Evolutionary conservation across 1,140 invertebrate species (phyloP).

Genomic region (Marisa cornuarietis): DNA sequence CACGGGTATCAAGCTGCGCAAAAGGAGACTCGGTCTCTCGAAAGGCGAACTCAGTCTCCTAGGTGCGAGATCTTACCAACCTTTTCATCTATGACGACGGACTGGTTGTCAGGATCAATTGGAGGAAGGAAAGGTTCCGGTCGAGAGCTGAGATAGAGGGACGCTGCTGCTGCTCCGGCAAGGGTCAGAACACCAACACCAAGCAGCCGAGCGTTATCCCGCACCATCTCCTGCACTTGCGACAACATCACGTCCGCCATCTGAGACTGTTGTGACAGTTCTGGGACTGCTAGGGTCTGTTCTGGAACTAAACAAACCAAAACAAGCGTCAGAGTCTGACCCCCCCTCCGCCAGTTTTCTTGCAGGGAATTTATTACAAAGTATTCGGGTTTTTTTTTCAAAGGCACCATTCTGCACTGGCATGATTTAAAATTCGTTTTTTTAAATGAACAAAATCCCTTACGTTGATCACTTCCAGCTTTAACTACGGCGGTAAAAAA

Average conservation of each 20-base stretch:
- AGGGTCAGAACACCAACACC: slow-evolving; percentile 1
- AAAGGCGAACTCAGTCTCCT: no score
- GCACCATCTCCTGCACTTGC: slow-evolving; percentile 8
- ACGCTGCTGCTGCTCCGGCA: slow-evolving; percentile 5
- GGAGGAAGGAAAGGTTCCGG: not conserved
- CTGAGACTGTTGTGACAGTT: not conserved
- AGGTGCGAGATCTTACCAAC: not conserved
- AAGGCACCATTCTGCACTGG: no score
- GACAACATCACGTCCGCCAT: not conserved
- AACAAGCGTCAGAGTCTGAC: no score
- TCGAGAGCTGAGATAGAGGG: not conserved
- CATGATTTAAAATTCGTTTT: no score
- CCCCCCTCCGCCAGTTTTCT: no score
- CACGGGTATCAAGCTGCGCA: not conserved
- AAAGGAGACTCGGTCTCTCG: not conserved
- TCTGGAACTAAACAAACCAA: no score
- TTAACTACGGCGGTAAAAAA: no score
- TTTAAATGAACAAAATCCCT: no score
- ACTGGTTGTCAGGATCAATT: not conserved
- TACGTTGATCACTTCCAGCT: no score
- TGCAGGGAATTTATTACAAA: no score
- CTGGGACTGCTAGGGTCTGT: no score
- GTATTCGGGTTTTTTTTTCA: no score
- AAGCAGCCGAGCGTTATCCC: slow-evolving; percentile 1
- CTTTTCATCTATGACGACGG: slow-evolving; percentile 6